These are phyloP conservation scores for Chrysodeixis includens DNA, from an alignment of 2,888 invertebrate genomes.

Conservation along the genomic window DNA sequence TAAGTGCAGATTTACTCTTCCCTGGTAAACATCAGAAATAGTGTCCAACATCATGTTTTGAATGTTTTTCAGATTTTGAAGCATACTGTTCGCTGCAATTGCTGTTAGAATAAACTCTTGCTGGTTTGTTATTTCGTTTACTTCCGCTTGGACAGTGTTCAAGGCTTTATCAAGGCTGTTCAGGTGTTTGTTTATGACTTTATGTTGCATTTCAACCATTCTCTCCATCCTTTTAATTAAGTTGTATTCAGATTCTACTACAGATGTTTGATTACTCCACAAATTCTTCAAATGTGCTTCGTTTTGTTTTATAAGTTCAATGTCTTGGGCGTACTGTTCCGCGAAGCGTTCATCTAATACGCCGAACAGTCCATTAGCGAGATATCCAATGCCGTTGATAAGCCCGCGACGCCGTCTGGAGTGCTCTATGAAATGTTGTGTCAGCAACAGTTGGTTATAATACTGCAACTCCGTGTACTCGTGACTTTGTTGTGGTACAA, in stretches of 20 bases:
- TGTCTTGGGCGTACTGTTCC: conserved; percentile 1
- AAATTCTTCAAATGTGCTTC: background rate
- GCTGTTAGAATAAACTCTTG: conserved; percentile 28
- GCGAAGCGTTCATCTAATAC: conserved; percentile 7
- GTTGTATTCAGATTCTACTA: conserved; percentile 47
- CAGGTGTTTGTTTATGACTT: conserved; percentile 28
- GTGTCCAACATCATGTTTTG: conserved; percentile 39
- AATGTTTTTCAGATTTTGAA: conserved; percentile 28
- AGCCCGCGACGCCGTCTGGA: conserved; percentile 12
- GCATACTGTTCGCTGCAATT: conserved; percentile 18
- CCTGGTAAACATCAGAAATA: conserved; percentile 34
- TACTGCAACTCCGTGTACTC: conserved; percentile 30
- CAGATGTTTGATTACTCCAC: conserved; percentile 36
- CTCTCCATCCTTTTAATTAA: conserved; percentile 34
- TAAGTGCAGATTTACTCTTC: conserved; percentile 37
- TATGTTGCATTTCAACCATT: conserved; percentile 30
- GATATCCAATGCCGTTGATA: conserved; percentile 25
- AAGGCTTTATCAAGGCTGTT: background rate
- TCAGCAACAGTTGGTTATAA: conserved; percentile 35
- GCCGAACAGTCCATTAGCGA: conserved; percentile 26
- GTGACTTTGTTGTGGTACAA: conserved; percentile 11
- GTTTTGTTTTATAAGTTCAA: background rate
- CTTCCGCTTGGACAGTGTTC: background rate
- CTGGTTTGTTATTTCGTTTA: background rate
- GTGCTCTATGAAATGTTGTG: conserved; percentile 21